Conservation (phyloP, 2,797 vertebrate genomes). For the Sylvia borin region DNA sequence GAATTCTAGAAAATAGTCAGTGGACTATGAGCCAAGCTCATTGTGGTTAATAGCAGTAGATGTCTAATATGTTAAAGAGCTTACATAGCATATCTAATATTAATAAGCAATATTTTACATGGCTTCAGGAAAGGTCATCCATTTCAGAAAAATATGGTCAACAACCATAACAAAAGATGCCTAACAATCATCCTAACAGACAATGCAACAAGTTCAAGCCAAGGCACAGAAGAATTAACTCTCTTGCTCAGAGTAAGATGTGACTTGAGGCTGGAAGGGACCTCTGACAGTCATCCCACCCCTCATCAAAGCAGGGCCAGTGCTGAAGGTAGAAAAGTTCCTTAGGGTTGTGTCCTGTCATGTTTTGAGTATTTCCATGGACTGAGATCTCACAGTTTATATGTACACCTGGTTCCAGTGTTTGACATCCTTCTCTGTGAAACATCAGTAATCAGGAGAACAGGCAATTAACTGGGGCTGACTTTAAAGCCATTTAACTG, state of each 20-base stretch:
- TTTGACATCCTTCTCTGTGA: neutral
- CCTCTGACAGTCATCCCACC: accelerated
- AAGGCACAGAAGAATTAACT: neutral
- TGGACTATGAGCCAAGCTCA: neutral
- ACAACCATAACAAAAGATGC: neutral
- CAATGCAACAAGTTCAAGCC: neutral
- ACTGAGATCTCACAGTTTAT: neutral
- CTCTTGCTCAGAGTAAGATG: neutral
- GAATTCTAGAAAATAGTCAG: neutral
- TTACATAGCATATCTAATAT: neutral
- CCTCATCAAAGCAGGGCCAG: neutral
- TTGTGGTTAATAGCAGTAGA: neutral
- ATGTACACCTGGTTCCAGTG: neutral
- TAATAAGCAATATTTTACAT: neutral
- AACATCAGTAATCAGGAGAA: neutral
- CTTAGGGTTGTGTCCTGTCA: neutral
- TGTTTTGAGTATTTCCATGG: neutral
- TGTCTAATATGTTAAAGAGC: neutral
- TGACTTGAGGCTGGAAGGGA: neutral
- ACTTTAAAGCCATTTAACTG: neutral
- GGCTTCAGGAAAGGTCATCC: neutral
- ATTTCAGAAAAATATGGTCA: neutral
- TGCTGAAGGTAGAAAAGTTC: neutral
- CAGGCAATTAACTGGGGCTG: neutral
- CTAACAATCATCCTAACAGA: neutral